phyloP scores from a whole-genome alignment of 1,140 invertebrate genomes.

The Triops longicaudatus region DNA sequence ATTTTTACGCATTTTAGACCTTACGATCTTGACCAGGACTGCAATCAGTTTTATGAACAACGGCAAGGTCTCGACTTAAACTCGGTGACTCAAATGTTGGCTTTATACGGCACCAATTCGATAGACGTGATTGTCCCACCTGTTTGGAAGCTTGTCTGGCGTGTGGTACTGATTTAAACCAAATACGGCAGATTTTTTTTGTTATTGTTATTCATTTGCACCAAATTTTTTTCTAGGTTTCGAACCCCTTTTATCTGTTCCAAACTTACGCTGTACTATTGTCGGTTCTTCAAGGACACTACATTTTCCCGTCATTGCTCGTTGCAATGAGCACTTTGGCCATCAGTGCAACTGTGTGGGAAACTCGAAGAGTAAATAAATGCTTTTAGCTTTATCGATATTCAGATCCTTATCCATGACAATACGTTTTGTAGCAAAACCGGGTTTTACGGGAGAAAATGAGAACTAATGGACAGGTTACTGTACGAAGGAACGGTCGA shows the following conservation, averaged over 20 bases:
- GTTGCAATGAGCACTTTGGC: conserved; percentile 38
- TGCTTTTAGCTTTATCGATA: background rate
- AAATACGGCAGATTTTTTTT: background rate
- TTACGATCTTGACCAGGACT: conserved; percentile 31
- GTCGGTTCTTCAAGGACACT: conserved; percentile 39
- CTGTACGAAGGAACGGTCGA: conserved; percentile 27
- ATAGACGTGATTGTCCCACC: conserved; percentile 36
- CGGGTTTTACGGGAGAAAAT: conserved; percentile 29
- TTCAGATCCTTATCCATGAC: background rate
- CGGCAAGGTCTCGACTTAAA: conserved; percentile 31
- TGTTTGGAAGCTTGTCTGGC: conserved; percentile 33
- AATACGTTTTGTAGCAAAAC: conserved; percentile 30
- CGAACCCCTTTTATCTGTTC: conserved; percentile 42
- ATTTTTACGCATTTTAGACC: conserved; percentile 27
- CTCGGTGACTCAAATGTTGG: conserved; percentile 30
- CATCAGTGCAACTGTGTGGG: conserved; percentile 37
- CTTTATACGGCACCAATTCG: conserved; percentile 35
- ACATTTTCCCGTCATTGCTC: conserved; percentile 38
- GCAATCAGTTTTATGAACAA: conserved; percentile 32
- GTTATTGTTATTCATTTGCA: background rate
- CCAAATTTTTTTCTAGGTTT: conserved; percentile 33
- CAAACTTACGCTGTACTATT: conserved; percentile 41
- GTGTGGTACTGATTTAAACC: conserved; percentile 32
- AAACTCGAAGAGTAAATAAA: conserved; percentile 38
- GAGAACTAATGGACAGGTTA: conserved; percentile 27